Conservation (phyloP, 1,140 invertebrate species). For the Tetranychus cinnabarinus region DNA sequence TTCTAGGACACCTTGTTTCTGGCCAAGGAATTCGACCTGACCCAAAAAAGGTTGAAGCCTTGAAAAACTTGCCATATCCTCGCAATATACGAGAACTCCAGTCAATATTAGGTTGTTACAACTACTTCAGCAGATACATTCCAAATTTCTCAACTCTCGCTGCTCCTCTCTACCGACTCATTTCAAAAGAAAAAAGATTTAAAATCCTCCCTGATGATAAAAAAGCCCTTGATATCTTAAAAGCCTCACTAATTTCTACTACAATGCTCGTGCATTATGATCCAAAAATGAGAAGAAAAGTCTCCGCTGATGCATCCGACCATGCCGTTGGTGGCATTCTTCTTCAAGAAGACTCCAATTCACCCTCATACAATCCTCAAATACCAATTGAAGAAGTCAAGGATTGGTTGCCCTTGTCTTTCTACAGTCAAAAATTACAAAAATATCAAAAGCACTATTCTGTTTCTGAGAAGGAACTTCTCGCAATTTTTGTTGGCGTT, state of each 20-base stretch:
- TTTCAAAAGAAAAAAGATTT: not conserved
- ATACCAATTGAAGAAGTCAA: not conserved
- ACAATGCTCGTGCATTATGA: slow-evolving; percentile 20
- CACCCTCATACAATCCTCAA: not conserved
- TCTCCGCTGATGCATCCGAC: slow-evolving; percentile 21
- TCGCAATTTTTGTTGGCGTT: not conserved
- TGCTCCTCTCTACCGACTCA: not conserved
- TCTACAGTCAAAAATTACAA: not conserved
- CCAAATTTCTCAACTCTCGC: not conserved
- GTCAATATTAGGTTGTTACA: not conserved
- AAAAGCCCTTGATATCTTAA: slow-evolving; percentile 15
- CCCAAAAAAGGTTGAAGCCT: not conserved
- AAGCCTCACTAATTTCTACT: slow-evolving; percentile 7
- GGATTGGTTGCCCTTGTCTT: not conserved
- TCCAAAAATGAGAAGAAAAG: slow-evolving; percentile 24
- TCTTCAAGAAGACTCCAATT: slow-evolving; percentile 17
- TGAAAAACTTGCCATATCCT: not conserved
- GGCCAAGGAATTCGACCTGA: not conserved
- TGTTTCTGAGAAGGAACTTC: not conserved
- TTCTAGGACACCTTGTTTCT: not conserved
- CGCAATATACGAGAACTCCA: not conserved
- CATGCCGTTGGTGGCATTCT: slow-evolving; percentile 24
- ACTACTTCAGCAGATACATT: not conserved
- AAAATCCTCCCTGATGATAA: slow-evolving; percentile 2
- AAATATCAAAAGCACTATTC: not conserved